Conservation (phyloP, 2,113 vertebrate genomes). For the Lycaon pictus region DNA sequence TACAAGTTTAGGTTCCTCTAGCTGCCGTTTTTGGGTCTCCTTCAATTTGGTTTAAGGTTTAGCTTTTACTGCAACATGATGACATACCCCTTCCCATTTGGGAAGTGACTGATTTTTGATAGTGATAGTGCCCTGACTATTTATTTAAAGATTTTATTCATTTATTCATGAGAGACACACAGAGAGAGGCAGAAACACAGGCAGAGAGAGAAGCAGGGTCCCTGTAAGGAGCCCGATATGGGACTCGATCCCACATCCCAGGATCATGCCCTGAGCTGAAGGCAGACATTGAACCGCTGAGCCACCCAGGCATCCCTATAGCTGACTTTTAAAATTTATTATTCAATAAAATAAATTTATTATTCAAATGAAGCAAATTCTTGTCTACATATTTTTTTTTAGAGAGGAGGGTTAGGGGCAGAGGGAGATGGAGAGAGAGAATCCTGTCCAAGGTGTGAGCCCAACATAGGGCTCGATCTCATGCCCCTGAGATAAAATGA, state of each 20-base stretch:
- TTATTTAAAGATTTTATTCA: too few species aligned
- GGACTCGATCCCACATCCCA: too few species aligned
- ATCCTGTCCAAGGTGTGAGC: neutral
- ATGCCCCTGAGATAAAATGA: neutral
- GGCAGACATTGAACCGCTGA: too few species aligned
- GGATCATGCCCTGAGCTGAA: too few species aligned
- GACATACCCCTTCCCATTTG: neutral
- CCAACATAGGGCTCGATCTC: neutral
- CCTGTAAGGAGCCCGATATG: too few species aligned
- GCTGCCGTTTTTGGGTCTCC: neutral
- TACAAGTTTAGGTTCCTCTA: neutral
- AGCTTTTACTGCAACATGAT: neutral
- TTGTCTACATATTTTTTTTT: neutral
- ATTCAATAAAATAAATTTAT: neutral
- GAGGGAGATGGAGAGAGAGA: neutral
- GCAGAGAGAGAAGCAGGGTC: too few species aligned
- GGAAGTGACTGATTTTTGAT: neutral
- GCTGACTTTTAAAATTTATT: too few species aligned
- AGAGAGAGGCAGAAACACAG: too few species aligned
- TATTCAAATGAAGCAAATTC: neutral
- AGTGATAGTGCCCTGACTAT: too few species aligned
- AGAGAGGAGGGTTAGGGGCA: neutral
- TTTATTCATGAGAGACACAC: too few species aligned
- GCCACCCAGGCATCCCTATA: too few species aligned
- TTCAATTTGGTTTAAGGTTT: neutral